These are phyloP conservation scores for Lordiphosa collinella DNA, from an alignment of 1,140 invertebrate genomes.

Conservation along the genomic window DNA sequence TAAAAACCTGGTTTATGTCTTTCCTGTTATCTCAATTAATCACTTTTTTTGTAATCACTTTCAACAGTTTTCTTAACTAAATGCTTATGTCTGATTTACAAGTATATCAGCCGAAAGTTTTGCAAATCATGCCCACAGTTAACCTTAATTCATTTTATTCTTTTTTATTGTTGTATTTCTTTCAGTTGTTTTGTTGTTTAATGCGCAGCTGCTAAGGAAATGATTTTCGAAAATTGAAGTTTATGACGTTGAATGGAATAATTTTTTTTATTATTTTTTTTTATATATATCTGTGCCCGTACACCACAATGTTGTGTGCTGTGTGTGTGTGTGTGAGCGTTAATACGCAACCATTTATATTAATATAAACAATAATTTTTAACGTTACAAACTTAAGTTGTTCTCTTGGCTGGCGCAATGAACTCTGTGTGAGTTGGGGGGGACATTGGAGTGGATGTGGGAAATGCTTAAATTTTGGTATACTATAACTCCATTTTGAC, in stretches of 20 bases:
- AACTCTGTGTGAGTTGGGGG: constrained; percentile 22
- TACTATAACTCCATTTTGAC: too few relatives aligned
- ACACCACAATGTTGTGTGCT: constrained; percentile 6
- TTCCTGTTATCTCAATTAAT: not conserved
- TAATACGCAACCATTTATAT: constrained; percentile 65
- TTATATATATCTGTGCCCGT: constrained; percentile 20
- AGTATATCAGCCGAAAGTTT: constrained; percentile 32
- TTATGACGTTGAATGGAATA: constrained; percentile 79
- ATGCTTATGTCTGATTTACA: constrained; percentile 10
- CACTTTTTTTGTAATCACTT: not conserved
- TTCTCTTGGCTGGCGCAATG: constrained; percentile 28
- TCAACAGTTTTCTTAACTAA: not conserved
- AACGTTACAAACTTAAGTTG: constrained; percentile 64
- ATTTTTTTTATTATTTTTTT: constrained; percentile 34
- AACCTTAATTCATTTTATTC: constrained; percentile 67
- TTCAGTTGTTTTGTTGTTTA: constrained; percentile 48
- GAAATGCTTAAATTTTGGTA: too few relatives aligned
- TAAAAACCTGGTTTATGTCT: too few relatives aligned
- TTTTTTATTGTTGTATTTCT: constrained; percentile 31
- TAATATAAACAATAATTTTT: constrained; percentile 66
- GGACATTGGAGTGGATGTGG: too few relatives aligned
- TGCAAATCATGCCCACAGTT: constrained; percentile 66
- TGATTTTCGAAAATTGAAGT: constrained; percentile 79
- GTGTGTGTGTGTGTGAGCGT: constrained; percentile 30
- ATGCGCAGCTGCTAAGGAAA: constrained; percentile 77